These are phyloP conservation scores for Drosophila gunungcola DNA, from an alignment of 1,140 invertebrate genomes.

Conservation along the genomic window DNA sequence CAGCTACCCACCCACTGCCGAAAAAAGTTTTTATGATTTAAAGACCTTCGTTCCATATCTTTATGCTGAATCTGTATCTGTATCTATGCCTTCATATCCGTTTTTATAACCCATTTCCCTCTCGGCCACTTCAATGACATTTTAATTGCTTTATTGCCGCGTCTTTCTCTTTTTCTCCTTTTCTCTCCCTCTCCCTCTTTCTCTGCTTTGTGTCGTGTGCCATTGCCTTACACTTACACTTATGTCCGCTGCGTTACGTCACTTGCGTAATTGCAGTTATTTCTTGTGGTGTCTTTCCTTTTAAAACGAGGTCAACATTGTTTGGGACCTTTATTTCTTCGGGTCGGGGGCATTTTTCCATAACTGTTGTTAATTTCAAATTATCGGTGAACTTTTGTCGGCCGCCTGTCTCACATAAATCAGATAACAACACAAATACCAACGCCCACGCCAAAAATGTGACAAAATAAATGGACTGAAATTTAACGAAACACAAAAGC, in stretches of 20 bases:
- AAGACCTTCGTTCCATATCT: conserved; percentile 56
- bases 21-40: conserved; percentile 67
- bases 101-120: conserved; percentile 81
- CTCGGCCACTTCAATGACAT: conserved; percentile 73
- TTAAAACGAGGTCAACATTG: conserved; percentile 74
- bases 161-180: conserved; percentile 12
- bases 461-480: conserved; percentile 60
- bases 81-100: conserved; percentile 77
- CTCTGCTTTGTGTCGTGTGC: conserved; percentile 69
- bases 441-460: conserved; percentile 44
- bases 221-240: conserved; percentile 61
- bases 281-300: conserved; percentile 35
- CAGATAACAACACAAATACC: conserved; percentile 63
- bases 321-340: conserved; percentile 57
- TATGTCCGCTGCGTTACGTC: conserved; percentile 60
- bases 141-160: conserved; percentile 80
- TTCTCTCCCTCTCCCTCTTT: conserved; percentile 25
- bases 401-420: conserved; percentile 75
- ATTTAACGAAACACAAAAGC: conserved; percentile 36
- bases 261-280: conserved; percentile 78
- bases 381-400: conserved; percentile 80
- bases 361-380: conserved; percentile 70
- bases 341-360: conserved; percentile 37
- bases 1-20: conserved; percentile 16
- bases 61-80: conserved; percentile 45